Evolutionary conservation across 2,113 vertebrate species (phyloP).

Genomic region (Motacilla tschutschensis): DNA sequence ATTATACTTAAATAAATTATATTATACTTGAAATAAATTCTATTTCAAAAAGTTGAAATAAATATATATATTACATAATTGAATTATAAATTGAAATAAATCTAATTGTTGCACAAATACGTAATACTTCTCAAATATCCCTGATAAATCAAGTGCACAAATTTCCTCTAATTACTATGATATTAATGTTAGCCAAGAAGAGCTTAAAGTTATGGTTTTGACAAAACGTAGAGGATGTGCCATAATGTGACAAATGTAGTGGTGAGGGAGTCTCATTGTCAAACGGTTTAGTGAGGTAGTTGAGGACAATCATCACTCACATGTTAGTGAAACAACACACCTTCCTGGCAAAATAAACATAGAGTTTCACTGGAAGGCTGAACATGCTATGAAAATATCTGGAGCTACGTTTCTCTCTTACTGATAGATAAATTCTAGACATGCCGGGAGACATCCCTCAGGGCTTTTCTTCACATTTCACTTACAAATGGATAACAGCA

Average conservation of each 20-base stretch:
- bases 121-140: not conserved
- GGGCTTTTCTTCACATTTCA: conserved; percentile 4
- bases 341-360: not conserved
- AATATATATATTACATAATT: not conserved
- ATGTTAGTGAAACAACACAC: not conserved
- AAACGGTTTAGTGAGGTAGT: not conserved
- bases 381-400: not conserved
- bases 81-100: not conserved
- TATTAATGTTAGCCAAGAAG: not conserved
- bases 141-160: not conserved
- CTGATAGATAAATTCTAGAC: not conserved
- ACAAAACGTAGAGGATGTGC: not conserved
- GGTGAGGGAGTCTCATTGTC: not conserved
- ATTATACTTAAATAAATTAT: not conserved
- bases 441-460: not conserved
- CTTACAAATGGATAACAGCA: not conserved
- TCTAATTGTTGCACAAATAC: not conserved
- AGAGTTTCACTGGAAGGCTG: not conserved
- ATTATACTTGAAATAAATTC: not conserved
- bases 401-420: not conserved
- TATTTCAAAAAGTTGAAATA: not conserved
- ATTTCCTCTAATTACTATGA: not conserved
- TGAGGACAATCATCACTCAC: conserved; percentile 16
- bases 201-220: not conserved
- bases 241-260: not conserved